Evolutionary conservation across 2,113 vertebrate genomes (phyloP), one percentile per base, ranked within the genome.

Genomic region (Marmota monax): DNA sequence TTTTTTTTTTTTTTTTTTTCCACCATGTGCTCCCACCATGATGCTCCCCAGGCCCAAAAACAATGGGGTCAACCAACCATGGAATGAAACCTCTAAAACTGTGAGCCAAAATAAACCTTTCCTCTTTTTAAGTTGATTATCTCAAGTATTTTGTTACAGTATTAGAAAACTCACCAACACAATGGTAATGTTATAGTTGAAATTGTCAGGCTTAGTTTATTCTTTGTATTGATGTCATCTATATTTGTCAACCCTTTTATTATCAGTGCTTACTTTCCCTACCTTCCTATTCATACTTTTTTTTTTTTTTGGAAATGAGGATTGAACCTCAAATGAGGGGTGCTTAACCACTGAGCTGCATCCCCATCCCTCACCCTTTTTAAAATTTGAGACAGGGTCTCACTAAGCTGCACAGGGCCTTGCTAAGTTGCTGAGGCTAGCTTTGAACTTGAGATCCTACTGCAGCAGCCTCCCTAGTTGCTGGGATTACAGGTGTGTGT

Each of bases 191-290:
- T n/a, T 82, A 34, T 82, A 91, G 74, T 82, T 77, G 82, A 74
- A 76, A 93, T 61, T 77, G 86, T 10, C 45, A 83, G 45, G 58
- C 29, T 84, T 56, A 34, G 34, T 90, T 95, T 93, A 90, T 83
- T 96, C 22, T 96, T 82, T 94, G 48, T 90, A 63, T 82, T 90
- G 27, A 45, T 92, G 14, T 61, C 67, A 85, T 85, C 29, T 82
- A 17, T 56, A 58, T 91, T 91, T 88, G 12, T 32, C 77, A 88
- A 69, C 32, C 13, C 12, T 93, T 88, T 76, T 88, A 88, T 91
- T 84, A 73, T 22, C 16, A 65, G 32, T 90, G 56, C 10, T 95
- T 80, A 32, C 42, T 93, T 91, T 69, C 37, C 20, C 56, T 89
- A 58, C 92, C 69, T 92, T 94, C 77, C 39, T 32, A 67, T 94